phyloP scores from a whole-genome alignment of 2,113 vertebrate genomes.

The Ursus arctos region DNA sequence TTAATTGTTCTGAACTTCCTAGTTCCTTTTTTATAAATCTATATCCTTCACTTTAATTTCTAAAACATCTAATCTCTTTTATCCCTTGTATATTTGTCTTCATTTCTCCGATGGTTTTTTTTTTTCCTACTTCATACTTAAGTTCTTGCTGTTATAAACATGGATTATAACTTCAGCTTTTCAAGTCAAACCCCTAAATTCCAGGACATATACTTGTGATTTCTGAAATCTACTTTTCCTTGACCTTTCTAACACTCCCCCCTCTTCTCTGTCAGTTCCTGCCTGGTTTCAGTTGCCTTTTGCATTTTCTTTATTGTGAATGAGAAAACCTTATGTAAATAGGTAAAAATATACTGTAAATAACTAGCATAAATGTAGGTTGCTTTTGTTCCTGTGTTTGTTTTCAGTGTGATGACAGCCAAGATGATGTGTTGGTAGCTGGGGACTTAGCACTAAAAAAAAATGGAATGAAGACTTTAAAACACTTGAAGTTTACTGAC shows the following conservation, averaged over 20 bases:
- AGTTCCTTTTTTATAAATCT: not conserved
- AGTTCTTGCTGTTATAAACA: not conserved
- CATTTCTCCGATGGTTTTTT: not conserved
- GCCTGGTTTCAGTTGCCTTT: not conserved
- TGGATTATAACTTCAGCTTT: not conserved
- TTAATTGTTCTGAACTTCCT: not conserved
- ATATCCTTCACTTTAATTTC: not conserved
- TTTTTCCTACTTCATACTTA: not conserved
- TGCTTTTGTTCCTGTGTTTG: not conserved
- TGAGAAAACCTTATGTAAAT: not conserved
- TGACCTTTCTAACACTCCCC: not conserved
- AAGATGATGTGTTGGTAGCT: not conserved
- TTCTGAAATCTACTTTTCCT: not conserved
- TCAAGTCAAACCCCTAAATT: not conserved
- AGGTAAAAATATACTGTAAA: not conserved
- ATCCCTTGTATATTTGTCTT: not conserved
- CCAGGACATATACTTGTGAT: not conserved
- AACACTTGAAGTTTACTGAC: not conserved
- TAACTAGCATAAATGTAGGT: not conserved
- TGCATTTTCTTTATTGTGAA: not conserved
- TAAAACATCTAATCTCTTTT: not conserved
- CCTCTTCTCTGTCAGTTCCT: not conserved
- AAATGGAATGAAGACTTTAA: not conserved
- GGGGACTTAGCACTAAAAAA: not conserved
- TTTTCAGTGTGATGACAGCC: not conserved